Evolutionary conservation across 37 sponge, comb jelly and placozoan genomes (phyloP).

Genomic region (Bolinopsis microptera): DNA sequence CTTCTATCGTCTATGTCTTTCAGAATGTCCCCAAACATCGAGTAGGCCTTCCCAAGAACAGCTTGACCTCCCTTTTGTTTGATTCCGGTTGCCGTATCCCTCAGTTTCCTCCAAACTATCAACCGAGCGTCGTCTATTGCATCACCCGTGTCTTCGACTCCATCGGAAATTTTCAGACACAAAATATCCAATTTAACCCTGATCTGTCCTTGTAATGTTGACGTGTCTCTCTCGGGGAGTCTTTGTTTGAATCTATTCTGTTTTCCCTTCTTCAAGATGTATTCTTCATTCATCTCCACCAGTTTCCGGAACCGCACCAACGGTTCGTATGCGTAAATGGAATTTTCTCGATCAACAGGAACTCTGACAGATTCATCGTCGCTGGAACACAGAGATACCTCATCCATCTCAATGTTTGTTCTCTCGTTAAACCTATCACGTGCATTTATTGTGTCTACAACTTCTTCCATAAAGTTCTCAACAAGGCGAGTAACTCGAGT

Average conservation of each 20-base stretch:
- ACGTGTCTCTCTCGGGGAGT: background rate
- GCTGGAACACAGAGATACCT: background rate
- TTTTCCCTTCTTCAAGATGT: background rate
- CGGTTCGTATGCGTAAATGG: background rate
- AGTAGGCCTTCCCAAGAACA: background rate
- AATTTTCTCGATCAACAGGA: background rate
- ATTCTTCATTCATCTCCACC: background rate
- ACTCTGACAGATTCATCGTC: background rate
- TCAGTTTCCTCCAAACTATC: slow-evolving; percentile 21
- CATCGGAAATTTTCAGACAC: background rate
- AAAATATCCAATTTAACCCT: background rate
- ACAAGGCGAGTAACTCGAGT: background rate
- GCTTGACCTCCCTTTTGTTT: background rate
- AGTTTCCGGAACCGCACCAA: background rate
- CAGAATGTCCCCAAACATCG: background rate
- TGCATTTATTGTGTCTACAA: background rate
- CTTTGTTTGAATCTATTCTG: background rate
- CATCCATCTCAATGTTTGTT: background rate
- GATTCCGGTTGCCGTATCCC: background rate
- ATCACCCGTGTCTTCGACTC: background rate
- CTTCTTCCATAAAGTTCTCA: background rate
- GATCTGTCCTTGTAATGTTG: background rate
- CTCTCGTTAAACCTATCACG: background rate
- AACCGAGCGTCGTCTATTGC: background rate
- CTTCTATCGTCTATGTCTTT: background rate